Conservation (phyloP, 2,113 vertebrate species). For the Mustelus asterias region DNA sequence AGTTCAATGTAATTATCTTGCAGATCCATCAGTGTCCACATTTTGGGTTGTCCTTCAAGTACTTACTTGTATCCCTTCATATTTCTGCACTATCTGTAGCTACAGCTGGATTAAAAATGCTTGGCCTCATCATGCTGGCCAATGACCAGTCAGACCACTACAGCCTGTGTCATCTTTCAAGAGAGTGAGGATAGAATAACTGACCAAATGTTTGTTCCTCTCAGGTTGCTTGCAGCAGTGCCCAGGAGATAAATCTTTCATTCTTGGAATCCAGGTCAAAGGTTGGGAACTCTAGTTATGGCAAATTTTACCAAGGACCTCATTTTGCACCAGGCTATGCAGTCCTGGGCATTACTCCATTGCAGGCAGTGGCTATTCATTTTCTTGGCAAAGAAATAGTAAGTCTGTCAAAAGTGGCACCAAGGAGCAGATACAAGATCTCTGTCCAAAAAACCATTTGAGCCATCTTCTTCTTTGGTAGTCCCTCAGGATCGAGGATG, state of each 20-base stretch:
- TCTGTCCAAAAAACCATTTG: background rate
- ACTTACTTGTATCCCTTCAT: too few species aligned
- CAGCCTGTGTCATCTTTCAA: too few species aligned
- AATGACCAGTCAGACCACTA: too few species aligned
- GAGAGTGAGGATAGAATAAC: too few species aligned
- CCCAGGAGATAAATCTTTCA: background rate
- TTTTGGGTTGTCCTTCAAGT: too few species aligned
- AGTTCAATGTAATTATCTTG: too few species aligned
- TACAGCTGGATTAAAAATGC: too few species aligned
- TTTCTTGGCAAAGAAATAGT: background rate
- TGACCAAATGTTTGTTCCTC: background rate
- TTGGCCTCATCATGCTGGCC: too few species aligned
- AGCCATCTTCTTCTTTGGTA: too few species aligned
- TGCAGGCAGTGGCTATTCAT: background rate
- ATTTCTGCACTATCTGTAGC: too few species aligned
- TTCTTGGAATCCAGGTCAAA: background rate
- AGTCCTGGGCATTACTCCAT: background rate
- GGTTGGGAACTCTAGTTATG: background rate
- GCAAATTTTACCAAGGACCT: background rate
- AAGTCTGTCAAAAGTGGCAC: background rate
- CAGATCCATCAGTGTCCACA: too few species aligned
- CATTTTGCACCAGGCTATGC: background rate
- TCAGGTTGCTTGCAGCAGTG: background rate
- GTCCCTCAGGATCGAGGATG: too few species aligned
- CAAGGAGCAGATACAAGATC: background rate